Conservation (phyloP, 2,113 vertebrate genomes). For the Centrocercus urophasianus region DNA sequence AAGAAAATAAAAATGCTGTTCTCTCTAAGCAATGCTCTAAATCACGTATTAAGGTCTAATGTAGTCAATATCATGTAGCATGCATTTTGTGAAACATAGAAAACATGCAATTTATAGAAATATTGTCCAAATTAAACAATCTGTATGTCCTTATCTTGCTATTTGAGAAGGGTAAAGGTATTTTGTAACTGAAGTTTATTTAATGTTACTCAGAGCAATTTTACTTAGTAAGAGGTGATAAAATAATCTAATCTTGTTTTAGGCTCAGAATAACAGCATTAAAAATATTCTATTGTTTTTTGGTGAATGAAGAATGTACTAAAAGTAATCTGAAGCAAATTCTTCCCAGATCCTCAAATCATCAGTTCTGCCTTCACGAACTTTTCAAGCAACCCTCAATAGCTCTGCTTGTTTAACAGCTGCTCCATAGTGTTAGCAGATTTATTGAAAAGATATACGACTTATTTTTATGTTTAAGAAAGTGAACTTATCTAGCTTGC, state of each 20-base stretch:
- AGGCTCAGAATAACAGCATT: slow-evolving; percentile 50
- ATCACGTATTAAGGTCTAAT: slow-evolving; percentile 54
- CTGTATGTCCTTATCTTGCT: slow-evolving; percentile 18
- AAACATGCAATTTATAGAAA: slow-evolving; percentile 80
- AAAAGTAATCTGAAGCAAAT: slow-evolving; percentile 70
- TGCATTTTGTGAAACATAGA: slow-evolving; percentile 77
- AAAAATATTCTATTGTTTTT: slow-evolving; percentile 59
- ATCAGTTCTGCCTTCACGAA: slow-evolving; percentile 29
- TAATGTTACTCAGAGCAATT: slow-evolving; percentile 50
- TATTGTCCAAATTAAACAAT: slow-evolving; percentile 48
- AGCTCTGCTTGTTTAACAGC: slow-evolving; percentile 74
- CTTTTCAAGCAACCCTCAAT: slow-evolving; percentile 55
- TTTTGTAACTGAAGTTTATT: slow-evolving; percentile 35
- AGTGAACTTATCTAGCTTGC: slow-evolving; percentile 62
- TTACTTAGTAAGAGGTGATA: slow-evolving; percentile 60
- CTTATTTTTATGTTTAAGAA: slow-evolving; percentile 77
- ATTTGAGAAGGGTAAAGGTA: slow-evolving; percentile 38
- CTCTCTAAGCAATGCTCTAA: slow-evolving; percentile 64
- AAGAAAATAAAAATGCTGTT: slow-evolving; percentile 72
- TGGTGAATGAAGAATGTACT: slow-evolving; percentile 60
- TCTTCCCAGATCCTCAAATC: slow-evolving; percentile 63
- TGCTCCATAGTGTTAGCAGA: slow-evolving; percentile 75
- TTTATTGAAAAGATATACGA: slow-evolving; percentile 79
- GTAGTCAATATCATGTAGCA: slow-evolving; percentile 74
- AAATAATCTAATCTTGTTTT: slow-evolving; percentile 59